phyloP scores from a whole-genome alignment of 2,797 vertebrate species.

The Epinephelus awoara region DNA sequence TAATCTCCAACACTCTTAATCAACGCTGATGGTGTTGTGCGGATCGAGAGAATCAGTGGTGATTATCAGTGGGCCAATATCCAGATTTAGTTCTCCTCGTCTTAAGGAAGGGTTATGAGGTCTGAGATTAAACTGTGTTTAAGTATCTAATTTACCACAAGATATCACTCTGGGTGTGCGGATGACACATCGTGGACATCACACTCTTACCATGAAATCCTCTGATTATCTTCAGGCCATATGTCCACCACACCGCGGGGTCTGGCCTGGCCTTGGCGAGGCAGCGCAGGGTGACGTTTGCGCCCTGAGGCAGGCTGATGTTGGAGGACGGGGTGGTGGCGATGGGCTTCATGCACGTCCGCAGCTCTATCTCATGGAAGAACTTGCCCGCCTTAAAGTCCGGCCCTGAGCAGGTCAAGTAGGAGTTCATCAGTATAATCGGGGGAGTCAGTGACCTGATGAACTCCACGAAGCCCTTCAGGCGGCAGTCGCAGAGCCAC shows the following conservation, averaged over 20 bases:
- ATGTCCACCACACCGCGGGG: conserved; percentile 91
- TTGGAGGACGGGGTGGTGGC: conserved; percentile 83
- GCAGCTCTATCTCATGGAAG: conserved; percentile 91
- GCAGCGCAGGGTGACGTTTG: conserved; percentile 90
- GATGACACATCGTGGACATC: conserved; percentile 37
- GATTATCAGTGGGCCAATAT: conserved; percentile 55
- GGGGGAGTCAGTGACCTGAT: conserved; percentile 87
- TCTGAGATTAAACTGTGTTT: conserved; percentile 63
- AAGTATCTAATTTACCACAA: conserved; percentile 74
- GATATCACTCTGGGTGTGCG: conserved; percentile 48
- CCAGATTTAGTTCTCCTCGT: conserved; percentile 53
- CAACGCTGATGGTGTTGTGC: conserved; percentile 55
- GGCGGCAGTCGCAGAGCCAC: conserved; percentile 94
- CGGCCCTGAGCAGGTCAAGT: conserved; percentile 91
- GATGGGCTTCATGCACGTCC: conserved; percentile 87
- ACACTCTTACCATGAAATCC: conserved; percentile 92
- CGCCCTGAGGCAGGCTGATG: conserved; percentile 84
- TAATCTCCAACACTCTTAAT: conserved; percentile 68
- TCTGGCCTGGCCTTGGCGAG: conserved; percentile 88
- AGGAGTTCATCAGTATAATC: conserved; percentile 94
- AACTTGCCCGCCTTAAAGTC: conserved; percentile 88
- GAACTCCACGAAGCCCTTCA: conserved; percentile 92
- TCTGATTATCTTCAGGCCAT: conserved; percentile 91
- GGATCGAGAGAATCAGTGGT: conserved; percentile 46
- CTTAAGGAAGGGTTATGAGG: conserved; percentile 32